Evolutionary conservation across 2,113 vertebrate genomes (phyloP).

Genomic region (Nesospiza acunhae): DNA sequence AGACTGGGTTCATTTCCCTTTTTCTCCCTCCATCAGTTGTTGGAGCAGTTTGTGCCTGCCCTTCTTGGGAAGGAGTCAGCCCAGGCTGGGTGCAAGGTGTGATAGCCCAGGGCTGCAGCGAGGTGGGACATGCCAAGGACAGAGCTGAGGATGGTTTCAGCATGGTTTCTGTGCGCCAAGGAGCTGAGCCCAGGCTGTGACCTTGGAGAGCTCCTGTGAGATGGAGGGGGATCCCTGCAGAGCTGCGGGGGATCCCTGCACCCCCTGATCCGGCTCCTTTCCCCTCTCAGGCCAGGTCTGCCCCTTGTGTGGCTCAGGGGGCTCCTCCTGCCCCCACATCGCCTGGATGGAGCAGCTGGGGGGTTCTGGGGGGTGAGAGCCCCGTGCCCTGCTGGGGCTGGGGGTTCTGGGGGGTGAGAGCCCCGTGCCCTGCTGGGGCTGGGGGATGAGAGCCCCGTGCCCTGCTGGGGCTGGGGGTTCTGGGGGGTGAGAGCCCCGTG

Average conservation of each 20-base stretch:
- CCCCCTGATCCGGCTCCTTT: neutral
- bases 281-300: neutral
- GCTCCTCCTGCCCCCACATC: neutral
- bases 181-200: neutral
- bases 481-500: too few species aligned
- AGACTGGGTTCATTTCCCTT: neutral
- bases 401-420: too few species aligned
- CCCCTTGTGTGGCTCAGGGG: neutral
- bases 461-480: too few species aligned
- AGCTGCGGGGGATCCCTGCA: neutral
- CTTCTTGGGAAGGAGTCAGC: neutral
- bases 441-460: too few species aligned
- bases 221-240: neutral
- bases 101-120: neutral
- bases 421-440: too few species aligned
- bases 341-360: neutral
- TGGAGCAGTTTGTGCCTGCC: neutral
- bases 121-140: neutral
- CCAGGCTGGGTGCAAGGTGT: neutral
- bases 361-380: neutral
- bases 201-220: neutral
- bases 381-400: too few species aligned
- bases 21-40: neutral
- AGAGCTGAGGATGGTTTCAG: accelerated
- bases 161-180: neutral